Base-by-base conservation (phyloP, 2,797 vertebrate species). In the Sebastes aleutianus region DNA sequence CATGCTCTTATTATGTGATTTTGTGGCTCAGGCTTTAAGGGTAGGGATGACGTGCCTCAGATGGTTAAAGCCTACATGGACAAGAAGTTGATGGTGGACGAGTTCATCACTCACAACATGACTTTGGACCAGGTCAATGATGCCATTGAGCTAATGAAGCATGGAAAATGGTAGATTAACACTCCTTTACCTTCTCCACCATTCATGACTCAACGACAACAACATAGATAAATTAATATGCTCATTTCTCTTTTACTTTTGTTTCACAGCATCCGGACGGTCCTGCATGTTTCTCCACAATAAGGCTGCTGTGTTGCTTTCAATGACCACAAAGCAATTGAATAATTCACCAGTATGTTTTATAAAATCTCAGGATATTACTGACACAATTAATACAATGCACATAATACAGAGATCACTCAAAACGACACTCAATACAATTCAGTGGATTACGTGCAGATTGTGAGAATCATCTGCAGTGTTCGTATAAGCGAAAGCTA, bases 41-140 rank as follows among this genome's bases (percentile, higher is more conserved):
- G 26, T 5, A 96, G 85, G 89, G 95, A 97, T 5, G 88, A 84
- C 3, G 90, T 97, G 8, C 94, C 96, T 20, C 90, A 92, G 71
- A 88, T 98, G 79, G 97, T 97, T 39, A 79, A 85, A 61, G 96
- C 96, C 71, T 97, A 96, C 89, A 90, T 98, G 94, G 92, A 93
- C 36, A 96, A 96, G 73, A 98, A 95, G 80, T 77, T 98, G 86
- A 95, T 93, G 90, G 50, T 98, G 87, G 97, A 97, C 62, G 96
- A 96, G 72, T 95, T 97, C 89, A 96, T 98, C 87, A 98, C 96
- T 9, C 96, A 98, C 77, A 95, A 85, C 5, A 93, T 98, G 92
- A 90, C 90, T 74, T 94, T 97, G 81, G 86, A 93, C 26, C 91
- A 96, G 70, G 91, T 98, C 89, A 97, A 95, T 14, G 95, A 98